Evolutionary conservation across 2,797 vertebrate genomes (phyloP), one percentile per base, ranked within the genome.

Genomic region (Enteromius paludinosus): DNA sequence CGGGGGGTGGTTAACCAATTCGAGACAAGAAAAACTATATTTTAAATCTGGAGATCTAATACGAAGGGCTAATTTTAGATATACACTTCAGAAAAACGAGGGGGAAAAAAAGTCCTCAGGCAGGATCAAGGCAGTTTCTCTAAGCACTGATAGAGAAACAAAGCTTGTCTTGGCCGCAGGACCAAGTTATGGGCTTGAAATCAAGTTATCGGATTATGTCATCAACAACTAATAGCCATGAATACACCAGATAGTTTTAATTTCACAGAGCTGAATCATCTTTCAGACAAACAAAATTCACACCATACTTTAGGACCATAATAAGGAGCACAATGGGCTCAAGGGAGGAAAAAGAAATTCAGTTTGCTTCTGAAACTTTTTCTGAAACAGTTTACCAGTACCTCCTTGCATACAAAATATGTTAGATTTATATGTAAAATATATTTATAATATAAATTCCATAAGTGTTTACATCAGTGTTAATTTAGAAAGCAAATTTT

Each of bases 1-100:
- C 33, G 47, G 69, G 85, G 79, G 62, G 86, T 83, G 86, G 84
- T 90, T 86, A 78, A 85, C 72, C 38, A 65, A 18, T 59, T 69
- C 0, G 18, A 45, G 62, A 47, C 11, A 72, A 52, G 30, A 2
- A 71, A 2, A 20, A 17, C 4, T 0, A 73, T 17, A 79, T 25
- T 52, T 15, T 2, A 81, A 25, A 65, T 17, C 23, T 35, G 62
- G 41, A 18, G 11, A 66, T n/a, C 15, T 23, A 64, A 47, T 8
- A 72, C 3, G 1, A 72, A 52, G 9, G 11, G 3, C 20, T 4
- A n/a, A 54, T 35, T 54, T 54, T 14, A 73, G 28, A 54, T n/a
- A 33, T 1, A 20, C 9, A 33, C 59, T 45, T 45, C 18, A 33
- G 12, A 7, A 79, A 70, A 56, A 68, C 6, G 0, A 0, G 15